These are phyloP conservation scores for Mustela nigripes DNA, from an alignment of 2,113 vertebrate species.

Conservation along the genomic window DNA sequence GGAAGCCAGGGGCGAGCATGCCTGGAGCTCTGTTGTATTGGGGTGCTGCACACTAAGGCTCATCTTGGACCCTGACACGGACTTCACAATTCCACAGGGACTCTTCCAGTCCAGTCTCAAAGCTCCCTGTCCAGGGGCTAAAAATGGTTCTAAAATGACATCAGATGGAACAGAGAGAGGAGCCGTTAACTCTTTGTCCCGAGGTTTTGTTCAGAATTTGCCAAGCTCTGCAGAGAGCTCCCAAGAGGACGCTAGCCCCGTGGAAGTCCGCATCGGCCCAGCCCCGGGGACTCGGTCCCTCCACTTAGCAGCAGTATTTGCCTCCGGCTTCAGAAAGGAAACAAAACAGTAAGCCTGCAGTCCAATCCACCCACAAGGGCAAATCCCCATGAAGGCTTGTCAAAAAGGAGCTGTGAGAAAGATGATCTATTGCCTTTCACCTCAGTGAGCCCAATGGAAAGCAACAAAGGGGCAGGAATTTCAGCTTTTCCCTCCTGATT, in stretches of 20 bases:
- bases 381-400: not conserved
- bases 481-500: not conserved
- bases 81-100: not conserved
- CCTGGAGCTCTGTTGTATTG: not conserved
- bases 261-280: not conserved
- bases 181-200: not conserved
- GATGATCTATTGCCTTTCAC: not conserved
- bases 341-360: not conserved
- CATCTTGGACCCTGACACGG: not conserved
- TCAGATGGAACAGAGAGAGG: not conserved
- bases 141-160: not conserved
- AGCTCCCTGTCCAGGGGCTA: not conserved
- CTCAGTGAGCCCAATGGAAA: slow-evolving; percentile 27
- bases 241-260: not conserved
- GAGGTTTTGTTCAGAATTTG: not conserved
- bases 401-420: slow-evolving; percentile 38
- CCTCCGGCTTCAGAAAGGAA: not conserved
- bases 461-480: not conserved
- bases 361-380: slow-evolving; percentile 48
- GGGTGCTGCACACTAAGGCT: not conserved
- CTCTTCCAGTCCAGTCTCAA: not conserved
- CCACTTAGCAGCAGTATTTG: slow-evolving; percentile 34
- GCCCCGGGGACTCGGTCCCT: not conserved
- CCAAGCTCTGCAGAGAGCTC: not conserved
- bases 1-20: not conserved